Base-by-base conservation (phyloP, 1,140 invertebrate genomes). In the Drosophila ficusphila region DNA sequence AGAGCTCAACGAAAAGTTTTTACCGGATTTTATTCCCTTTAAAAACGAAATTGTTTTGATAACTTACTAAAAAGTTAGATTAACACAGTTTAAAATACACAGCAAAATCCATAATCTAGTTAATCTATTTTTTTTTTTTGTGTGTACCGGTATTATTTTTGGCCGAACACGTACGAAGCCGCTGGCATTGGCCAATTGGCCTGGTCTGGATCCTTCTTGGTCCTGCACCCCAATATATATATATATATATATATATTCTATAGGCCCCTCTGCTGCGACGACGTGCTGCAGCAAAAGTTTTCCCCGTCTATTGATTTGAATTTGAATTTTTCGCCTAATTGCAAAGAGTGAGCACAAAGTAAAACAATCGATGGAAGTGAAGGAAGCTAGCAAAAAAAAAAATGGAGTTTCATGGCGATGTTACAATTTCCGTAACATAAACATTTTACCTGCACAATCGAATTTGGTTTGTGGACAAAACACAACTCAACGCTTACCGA, bases 141-240 rank as follows among this genome's bases (percentile, higher is more conserved):
- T 52, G 64, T 53, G 57, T 53, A 65, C 39, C 61, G 58, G 68
- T 46, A 67, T 65, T 75, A 78, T 83, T 85, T 85, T 83, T 67
- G 64, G 69, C 64, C 70, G 42, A 83, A 83, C 79, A 83, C 79
- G 79, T 83, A 78, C 79, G 54, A 27, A 62, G 75, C 70, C 75
- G 41, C 61, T 85, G 79, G 81, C 81, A 86, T 85, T 83, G 79
- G 79, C 70, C 79, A 85, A 83, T 83, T 83, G 74, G 72, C 72
- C 64, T 53, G 64, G 51, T 65, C 51, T 56, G 11, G 31, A 19
- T 58, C 52, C 61, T 31, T 23, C 27, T 41, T 12, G 29, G 11
- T 39, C 54, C 54, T 44, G 38, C 53, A 44, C 16, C 52, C 19
- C 14, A 5, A 5, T 11, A 44, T 18, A 8, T 4, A 29, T 12